phyloP scores from a whole-genome alignment of 2,113 vertebrate species.

The Anoplopoma fimbria region DNA sequence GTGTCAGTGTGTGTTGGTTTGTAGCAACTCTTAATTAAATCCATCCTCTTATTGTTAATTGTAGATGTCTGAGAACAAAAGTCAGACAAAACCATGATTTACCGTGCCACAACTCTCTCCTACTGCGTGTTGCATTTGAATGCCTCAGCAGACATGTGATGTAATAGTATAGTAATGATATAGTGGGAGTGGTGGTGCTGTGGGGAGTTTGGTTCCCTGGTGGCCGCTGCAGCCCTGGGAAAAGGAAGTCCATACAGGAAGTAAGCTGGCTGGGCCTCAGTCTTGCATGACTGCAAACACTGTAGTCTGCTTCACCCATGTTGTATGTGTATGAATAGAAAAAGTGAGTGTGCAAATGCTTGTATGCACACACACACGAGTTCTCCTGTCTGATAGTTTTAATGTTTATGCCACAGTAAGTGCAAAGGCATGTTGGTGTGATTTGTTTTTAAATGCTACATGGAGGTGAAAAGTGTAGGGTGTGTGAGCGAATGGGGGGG shows the following conservation, averaged over 20 bases:
- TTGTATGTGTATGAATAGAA: background rate
- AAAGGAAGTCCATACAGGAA: slow-evolving; percentile 70
- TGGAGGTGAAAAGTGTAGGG: background rate
- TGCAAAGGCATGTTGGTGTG: background rate
- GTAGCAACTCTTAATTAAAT: slow-evolving; percentile 27
- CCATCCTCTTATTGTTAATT: slow-evolving; percentile 33
- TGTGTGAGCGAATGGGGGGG: background rate
- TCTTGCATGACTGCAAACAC: slow-evolving; percentile 40
- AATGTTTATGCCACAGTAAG: background rate
- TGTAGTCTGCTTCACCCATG: slow-evolving; percentile 18
- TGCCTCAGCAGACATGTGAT: slow-evolving; percentile 35
- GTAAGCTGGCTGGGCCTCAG: slow-evolving; percentile 51
- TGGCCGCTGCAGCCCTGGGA: slow-evolving; percentile 52
- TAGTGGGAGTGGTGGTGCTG: slow-evolving; percentile 19
- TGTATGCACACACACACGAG: background rate
- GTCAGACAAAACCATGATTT: slow-evolving; percentile 25
- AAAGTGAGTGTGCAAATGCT: background rate
- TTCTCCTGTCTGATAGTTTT: background rate
- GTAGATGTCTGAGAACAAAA: slow-evolving; percentile 41
- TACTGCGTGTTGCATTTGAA: slow-evolving; percentile 3
- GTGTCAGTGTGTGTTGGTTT: background rate
- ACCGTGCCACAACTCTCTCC: background rate
- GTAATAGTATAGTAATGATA: slow-evolving; percentile 34
- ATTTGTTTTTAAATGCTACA: slow-evolving; percentile 23
- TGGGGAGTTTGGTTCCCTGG: slow-evolving; percentile 36